phyloP scores from a whole-genome alignment of 2,888 invertebrate species.

The Campaea margaritaria region DNA sequence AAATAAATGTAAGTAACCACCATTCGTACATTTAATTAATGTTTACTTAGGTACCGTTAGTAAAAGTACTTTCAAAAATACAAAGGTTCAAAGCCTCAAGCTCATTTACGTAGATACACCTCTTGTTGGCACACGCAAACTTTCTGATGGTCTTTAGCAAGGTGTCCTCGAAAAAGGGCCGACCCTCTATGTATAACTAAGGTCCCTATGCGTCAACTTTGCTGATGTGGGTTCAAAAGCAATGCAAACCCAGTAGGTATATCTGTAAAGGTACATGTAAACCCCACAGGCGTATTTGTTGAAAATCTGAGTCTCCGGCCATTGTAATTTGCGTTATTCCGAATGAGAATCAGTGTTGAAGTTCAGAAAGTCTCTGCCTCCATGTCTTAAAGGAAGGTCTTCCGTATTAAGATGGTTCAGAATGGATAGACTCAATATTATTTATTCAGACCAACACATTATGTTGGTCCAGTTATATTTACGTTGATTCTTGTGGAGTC shows the following conservation, averaged over 20 bases:
- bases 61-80: constrained; percentile 11
- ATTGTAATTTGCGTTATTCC: constrained; percentile 44
- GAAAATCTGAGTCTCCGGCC: constrained; percentile 25
- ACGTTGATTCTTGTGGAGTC: too few species aligned
- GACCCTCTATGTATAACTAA: constrained; percentile 71
- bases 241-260: constrained; percentile 48
- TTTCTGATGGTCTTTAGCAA: constrained; percentile 63
- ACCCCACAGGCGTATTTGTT: constrained; percentile 33
- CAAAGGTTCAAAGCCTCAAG: constrained; percentile 31
- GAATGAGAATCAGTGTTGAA: constrained; percentile 36
- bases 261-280: constrained; percentile 44
- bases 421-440: too few species aligned
- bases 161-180: constrained; percentile 60
- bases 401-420: too few species aligned
- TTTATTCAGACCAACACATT: too few species aligned
- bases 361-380: constrained; percentile 12
- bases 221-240: constrained; percentile 70
- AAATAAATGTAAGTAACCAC: constrained; percentile 7
- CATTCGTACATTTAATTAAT: constrained; percentile 6
- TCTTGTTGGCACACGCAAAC: constrained; percentile 53
- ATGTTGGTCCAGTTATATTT: too few species aligned
- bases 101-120: constrained; percentile 26
- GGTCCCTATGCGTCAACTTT: constrained; percentile 70
- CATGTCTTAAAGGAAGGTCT: background rate
- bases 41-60: background rate